phyloP scores from a whole-genome alignment of 2,797 vertebrate species.

The Craterocephalus amniculus region DNA sequence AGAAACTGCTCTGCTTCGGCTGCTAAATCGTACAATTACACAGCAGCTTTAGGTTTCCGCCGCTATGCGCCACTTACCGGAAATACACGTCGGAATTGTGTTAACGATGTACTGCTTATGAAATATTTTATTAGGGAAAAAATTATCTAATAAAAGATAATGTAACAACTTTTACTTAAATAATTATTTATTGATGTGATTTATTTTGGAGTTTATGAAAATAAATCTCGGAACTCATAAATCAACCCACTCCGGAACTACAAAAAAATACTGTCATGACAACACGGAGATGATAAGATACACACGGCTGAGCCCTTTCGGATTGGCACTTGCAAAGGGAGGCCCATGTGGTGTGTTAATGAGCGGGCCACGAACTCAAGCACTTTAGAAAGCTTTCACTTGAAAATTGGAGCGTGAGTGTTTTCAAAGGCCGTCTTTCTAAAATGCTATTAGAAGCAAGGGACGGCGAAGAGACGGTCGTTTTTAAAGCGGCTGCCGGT shows the following conservation, averaged over 20 bases:
- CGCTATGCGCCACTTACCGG: conserved; percentile 39
- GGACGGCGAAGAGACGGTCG: conserved; percentile 75
- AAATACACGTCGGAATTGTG: conserved; percentile 51
- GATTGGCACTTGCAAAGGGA: conserved; percentile 50
- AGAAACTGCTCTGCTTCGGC: neutral
- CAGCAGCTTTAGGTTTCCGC: conserved; percentile 84
- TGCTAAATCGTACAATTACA: conserved; percentile 74
- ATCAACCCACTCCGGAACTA: conserved; percentile 14
- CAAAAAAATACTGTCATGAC: accelerated
- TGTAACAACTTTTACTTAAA: neutral
- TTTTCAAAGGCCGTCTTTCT: neutral
- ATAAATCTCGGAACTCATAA: neutral
- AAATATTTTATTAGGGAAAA: neutral
- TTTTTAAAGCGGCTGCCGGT: conserved; percentile 78
- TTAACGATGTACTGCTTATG: neutral
- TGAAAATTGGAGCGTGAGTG: conserved; percentile 44
- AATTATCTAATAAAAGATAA: neutral
- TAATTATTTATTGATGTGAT: neutral
- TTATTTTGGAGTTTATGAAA: neutral
- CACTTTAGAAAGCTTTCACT: conserved; percentile 43
- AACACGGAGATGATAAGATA: conserved; percentile 40
- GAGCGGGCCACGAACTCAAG: conserved; percentile 50
- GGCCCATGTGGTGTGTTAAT: conserved; percentile 80
- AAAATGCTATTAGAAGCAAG: conserved; percentile 81
- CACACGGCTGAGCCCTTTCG: conserved; percentile 39